Conservation (phyloP, 2,888 invertebrate species). For the Lithophane socia region DNA sequence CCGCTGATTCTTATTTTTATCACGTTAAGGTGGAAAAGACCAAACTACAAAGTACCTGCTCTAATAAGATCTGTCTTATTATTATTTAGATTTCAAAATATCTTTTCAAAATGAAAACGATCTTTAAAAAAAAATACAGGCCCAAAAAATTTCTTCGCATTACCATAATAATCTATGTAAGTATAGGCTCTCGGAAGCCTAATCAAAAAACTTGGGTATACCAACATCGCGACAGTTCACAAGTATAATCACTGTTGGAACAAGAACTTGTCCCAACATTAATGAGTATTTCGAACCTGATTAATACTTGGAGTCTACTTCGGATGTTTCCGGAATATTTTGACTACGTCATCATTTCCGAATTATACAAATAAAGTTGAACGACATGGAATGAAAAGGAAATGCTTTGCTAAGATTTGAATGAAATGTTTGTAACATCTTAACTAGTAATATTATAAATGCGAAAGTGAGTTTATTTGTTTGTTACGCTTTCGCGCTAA, state of each 20-base stretch:
- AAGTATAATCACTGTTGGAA: constrained; percentile 39
- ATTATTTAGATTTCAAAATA: background rate
- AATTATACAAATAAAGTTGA: constrained; percentile 4
- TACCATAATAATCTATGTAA: constrained; percentile 11
- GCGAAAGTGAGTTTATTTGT: too few species aligned
- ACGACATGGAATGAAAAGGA: background rate
- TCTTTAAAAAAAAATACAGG: background rate
- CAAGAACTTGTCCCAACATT: constrained; percentile 50
- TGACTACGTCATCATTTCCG: background rate
- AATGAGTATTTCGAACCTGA: constrained; percentile 47
- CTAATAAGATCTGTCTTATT: background rate
- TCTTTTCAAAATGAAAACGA: background rate
- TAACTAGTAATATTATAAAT: too few species aligned
- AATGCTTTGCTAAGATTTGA: background rate
- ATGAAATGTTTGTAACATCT: background rate
- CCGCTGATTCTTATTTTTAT: too few species aligned
- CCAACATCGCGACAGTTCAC: background rate
- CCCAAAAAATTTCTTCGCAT: background rate
- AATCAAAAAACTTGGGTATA: constrained; percentile 41
- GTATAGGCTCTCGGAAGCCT: background rate
- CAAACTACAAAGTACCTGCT: background rate
- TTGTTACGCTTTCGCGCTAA: too few species aligned
- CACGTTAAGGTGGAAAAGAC: too few species aligned
- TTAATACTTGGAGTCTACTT: constrained; percentile 47
- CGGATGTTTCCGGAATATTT: constrained; percentile 19